A percentile compares a stretch with the other conserved stretches of the same genome.
These are phyloP conservation scores for Agrotis exclamationis DNA, from an alignment of 2,888 invertebrate genomes.

Conservation along the genomic window DNA sequence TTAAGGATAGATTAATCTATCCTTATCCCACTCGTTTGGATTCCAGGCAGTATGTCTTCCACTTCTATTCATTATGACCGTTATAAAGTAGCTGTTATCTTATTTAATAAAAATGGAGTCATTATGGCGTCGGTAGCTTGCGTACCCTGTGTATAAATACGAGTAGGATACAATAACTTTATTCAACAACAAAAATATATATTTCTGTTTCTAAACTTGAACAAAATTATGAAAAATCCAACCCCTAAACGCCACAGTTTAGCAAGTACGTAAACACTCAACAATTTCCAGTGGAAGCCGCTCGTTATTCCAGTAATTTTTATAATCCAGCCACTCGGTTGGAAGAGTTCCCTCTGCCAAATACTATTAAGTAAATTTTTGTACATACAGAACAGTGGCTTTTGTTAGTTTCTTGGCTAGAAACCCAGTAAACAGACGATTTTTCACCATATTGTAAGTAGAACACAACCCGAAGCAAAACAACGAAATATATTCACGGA, in stretches of 20 bases:
- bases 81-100: too few species aligned
- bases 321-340: constrained; percentile 68
- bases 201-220: not conserved
- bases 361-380: constrained; percentile 80
- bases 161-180: not conserved
- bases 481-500: constrained; percentile 55
- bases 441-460: constrained; percentile 72
- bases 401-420: constrained; percentile 80
- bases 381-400: constrained; percentile 75
- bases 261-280: constrained; percentile 25
- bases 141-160: too few species aligned
- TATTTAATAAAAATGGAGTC: too few species aligned
- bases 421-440: constrained; percentile 73
- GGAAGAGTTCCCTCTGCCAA: constrained; percentile 76
- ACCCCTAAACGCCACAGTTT: constrained; percentile 25
- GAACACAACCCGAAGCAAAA: constrained; percentile 63
- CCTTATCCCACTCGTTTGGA: too few species aligned
- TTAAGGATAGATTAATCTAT: too few species aligned
- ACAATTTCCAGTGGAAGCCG: constrained; percentile 35
- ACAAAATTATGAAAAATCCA: constrained; percentile 5
- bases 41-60: too few species aligned
- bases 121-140: too few species aligned
- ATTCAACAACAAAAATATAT: not conserved
- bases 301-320: constrained; percentile 68
- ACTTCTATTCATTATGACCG: too few species aligned